Base-by-base conservation (phyloP, 2,888 invertebrate species). In the Spodoptera picta region DNA sequence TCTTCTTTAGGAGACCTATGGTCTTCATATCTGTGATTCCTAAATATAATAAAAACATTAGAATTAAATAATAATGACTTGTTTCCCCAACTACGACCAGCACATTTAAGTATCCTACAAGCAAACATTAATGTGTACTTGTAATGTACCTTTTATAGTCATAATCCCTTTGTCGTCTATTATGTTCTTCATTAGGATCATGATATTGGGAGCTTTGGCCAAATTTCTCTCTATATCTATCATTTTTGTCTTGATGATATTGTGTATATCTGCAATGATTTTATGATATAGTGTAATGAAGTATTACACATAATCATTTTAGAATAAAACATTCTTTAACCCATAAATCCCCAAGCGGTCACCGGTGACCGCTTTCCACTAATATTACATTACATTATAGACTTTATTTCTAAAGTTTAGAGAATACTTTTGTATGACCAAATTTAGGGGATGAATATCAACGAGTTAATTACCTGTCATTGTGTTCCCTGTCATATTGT, bases 401-500 rank as follows among this genome's bases (percentile, higher is more conserved):
- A n/a, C n/a, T n/a, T n/a, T n/a, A n/a, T n/a, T n/a, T n/a, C n/a
- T n/a, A n/a, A n/a, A n/a, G n/a, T n/a, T n/a, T n/a, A n/a, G n/a
- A n/a, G n/a, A n/a, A n/a, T n/a, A n/a, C n/a, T n/a, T n/a, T n/a
- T n/a, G n/a, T n/a, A n/a, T n/a, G n/a, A n/a, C n/a, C n/a, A n/a
- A n/a, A n/a, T n/a, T n/a, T n/a, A n/a, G n/a, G n/a, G n/a, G n/a
- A n/a, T n/a, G n/a, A n/a, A n/a, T n/a, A n/a, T n/a, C n/a, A n/a
- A n/a, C n/a, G n/a, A n/a, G n/a, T n/a, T n/a, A 23, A 45, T 54
- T 77, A 93, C 92, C 92, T 92, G 58, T 90, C 87, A 82, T 83
- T 87, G 36, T 84, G 87, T 44, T 88, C 87, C 49, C 88, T 80
- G 10, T 89, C 86, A 84, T 89, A 89, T 31, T 73, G 71, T 27